Evolutionary conservation across 2,888 invertebrate genomes (phyloP).

Genomic region (Patella pellucida): DNA sequence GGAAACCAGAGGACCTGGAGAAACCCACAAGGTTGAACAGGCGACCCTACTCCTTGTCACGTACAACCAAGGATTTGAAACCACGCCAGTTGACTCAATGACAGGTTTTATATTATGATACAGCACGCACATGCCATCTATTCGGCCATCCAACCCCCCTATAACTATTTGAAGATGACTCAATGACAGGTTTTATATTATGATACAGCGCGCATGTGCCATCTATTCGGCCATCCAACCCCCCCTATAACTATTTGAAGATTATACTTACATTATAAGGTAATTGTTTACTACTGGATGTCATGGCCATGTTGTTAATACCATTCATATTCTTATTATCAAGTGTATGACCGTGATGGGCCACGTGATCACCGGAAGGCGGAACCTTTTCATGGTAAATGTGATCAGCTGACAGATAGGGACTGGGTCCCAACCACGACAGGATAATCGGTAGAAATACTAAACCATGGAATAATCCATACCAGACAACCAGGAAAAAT

Average conservation of each 20-base stretch:
- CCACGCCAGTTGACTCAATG: too few relatives aligned
- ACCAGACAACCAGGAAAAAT: conserved; percentile 82
- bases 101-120: too few relatives aligned
- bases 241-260: not conserved
- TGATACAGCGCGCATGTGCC: too few relatives aligned
- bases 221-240: too few relatives aligned
- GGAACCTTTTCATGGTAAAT: conserved; percentile 12
- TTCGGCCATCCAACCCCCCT: too few relatives aligned
- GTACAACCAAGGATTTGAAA: too few relatives aligned
- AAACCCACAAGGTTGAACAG: too few relatives aligned
- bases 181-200: too few relatives aligned
- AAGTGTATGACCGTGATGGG: not conserved
- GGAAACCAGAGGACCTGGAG: too few relatives aligned
- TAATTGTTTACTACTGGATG: not conserved
- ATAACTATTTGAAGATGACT: too few relatives aligned
- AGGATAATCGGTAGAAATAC: conserved; percentile 82
- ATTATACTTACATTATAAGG: not conserved
- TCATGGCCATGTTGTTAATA: not conserved
- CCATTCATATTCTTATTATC: not conserved
- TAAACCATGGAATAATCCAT: conserved; percentile 84
- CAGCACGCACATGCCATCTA: too few relatives aligned
- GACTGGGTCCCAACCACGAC: conserved; percentile 80
- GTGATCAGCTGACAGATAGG: conserved; percentile 44
- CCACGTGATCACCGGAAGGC: not conserved
- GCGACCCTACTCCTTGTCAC: too few relatives aligned